phyloP scores from a whole-genome alignment of 2,888 invertebrate species.

The Volucella bombylans region DNA sequence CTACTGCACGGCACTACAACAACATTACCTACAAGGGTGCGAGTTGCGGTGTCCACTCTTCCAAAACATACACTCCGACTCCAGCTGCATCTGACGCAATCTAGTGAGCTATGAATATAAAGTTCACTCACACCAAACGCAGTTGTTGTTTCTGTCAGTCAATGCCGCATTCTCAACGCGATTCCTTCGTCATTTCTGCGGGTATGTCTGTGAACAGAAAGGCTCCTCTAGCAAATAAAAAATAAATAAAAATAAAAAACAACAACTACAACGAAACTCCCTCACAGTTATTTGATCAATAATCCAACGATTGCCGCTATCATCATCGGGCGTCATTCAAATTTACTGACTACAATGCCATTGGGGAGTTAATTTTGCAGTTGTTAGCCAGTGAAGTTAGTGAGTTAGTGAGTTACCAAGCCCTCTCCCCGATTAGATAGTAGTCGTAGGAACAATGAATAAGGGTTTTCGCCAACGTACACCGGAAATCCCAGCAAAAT shows the following conservation, averaged over 20 bases:
- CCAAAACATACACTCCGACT: slow-evolving; percentile 70
- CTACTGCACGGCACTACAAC: slow-evolving; percentile 32
- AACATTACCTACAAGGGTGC: slow-evolving; percentile 46
- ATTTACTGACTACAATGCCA: slow-evolving; percentile 69
- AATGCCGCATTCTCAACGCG: slow-evolving; percentile 60
- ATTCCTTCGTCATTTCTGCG: slow-evolving; percentile 45
- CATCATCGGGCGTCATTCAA: slow-evolving; percentile 63
- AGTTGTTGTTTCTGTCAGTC: slow-evolving; percentile 67
- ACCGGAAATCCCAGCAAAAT: slow-evolving; percentile 45
- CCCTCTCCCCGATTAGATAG: slow-evolving; percentile 62
- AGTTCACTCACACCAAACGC: slow-evolving; percentile 68
- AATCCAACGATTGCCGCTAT: slow-evolving; percentile 70
- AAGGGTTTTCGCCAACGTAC: slow-evolving; percentile 38
- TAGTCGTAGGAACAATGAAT: slow-evolving; percentile 39
- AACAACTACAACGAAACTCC: slow-evolving; percentile 41
- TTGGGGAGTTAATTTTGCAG: slow-evolving; percentile 69
- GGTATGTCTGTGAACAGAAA: slow-evolving; percentile 15
- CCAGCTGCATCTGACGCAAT: slow-evolving; percentile 72
- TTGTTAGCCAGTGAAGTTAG: slow-evolving; percentile 64
- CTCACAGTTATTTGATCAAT: slow-evolving; percentile 71
- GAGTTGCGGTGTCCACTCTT: slow-evolving; percentile 62
- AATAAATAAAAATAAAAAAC: slow-evolving; percentile 22
- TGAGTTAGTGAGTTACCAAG: slow-evolving; percentile 59
- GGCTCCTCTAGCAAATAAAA: slow-evolving; percentile 37
- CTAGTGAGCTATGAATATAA: slow-evolving; percentile 67